Evolutionary conservation across 2,797 vertebrate genomes (phyloP).

Genomic region (Periophthalmus magnuspinnatus): DNA sequence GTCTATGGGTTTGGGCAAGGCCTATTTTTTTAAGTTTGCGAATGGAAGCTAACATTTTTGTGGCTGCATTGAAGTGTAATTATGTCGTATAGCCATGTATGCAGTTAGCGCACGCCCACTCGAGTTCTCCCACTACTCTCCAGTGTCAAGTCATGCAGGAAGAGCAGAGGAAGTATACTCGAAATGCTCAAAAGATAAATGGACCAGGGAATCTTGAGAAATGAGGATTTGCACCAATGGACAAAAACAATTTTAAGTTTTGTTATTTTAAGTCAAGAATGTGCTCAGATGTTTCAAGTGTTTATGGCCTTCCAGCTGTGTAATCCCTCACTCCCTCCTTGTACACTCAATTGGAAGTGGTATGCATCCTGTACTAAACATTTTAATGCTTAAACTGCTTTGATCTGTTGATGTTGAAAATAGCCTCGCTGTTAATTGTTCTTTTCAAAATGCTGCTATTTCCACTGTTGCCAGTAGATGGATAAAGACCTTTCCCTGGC

Average conservation of each 20-base stretch:
- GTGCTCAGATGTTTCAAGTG: neutral
- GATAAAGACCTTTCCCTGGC: too few relatives aligned
- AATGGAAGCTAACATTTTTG: constrained; percentile 57
- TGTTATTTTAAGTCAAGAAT: neutral
- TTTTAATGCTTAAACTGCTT: too few relatives aligned
- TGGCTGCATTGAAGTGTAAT: constrained; percentile 60
- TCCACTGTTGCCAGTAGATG: too few relatives aligned
- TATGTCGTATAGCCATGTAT: constrained; percentile 37
- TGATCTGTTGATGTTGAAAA: too few relatives aligned
- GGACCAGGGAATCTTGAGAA: neutral
- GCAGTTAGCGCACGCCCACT: constrained; percentile 40
- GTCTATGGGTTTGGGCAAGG: constrained; percentile 32
- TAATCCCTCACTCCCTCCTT: too few relatives aligned
- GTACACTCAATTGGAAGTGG: too few relatives aligned
- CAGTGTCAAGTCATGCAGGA: constrained; percentile 25
- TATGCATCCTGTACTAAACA: too few relatives aligned
- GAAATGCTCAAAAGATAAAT: constrained; percentile 36
- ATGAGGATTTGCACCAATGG: neutral
- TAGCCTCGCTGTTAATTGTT: too few relatives aligned
- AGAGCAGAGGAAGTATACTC: too few relatives aligned
- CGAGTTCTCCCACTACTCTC: constrained; percentile 23
- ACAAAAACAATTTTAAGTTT: neutral
- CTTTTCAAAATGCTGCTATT: too few relatives aligned
- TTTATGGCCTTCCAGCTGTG: neutral
- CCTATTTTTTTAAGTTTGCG: constrained; percentile 46